Evolutionary conservation across 2,113 vertebrate species (phyloP).

Genomic region (Pteropus alecto): DNA sequence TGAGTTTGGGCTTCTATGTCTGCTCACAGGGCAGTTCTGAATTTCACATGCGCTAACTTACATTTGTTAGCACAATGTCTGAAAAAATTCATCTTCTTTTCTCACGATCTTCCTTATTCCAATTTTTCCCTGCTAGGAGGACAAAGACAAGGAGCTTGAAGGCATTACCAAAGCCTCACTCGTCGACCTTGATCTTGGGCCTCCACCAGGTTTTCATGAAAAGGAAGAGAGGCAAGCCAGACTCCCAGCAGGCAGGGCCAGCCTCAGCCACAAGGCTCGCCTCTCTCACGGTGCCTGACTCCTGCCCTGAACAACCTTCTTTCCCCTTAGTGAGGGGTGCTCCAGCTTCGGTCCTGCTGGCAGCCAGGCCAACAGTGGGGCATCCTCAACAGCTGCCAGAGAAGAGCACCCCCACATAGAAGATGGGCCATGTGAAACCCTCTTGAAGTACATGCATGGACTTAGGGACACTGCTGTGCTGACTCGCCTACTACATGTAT

Average conservation of each 20-base stretch:
- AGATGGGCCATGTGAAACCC: not conserved
- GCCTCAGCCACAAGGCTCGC: not conserved
- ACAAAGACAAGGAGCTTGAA: not conserved
- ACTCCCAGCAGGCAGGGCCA: too few species aligned
- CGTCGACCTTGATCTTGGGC: not conserved
- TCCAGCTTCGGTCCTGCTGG: accelerated
- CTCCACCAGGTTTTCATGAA: not conserved
- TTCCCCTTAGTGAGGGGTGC: not conserved
- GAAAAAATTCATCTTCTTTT: not conserved
- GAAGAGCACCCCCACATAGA: not conserved
- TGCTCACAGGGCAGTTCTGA: not conserved
- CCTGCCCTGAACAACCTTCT: accelerated
- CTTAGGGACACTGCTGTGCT: accelerated
- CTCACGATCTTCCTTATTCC: not conserved
- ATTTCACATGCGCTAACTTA: not conserved
- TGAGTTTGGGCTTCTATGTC: not conserved
- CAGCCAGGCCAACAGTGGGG: not conserved
- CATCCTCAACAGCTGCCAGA: not conserved
- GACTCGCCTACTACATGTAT: accelerated
- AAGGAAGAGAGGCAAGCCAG: not conserved
- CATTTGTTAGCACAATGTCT: not conserved
- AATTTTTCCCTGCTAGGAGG: not conserved
- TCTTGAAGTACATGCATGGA: accelerated
- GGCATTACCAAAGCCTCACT: accelerated
- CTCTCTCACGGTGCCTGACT: not conserved